phyloP scores from a whole-genome alignment of 2,888 invertebrate genomes.

The Tromatobia lineatoria region DNA sequence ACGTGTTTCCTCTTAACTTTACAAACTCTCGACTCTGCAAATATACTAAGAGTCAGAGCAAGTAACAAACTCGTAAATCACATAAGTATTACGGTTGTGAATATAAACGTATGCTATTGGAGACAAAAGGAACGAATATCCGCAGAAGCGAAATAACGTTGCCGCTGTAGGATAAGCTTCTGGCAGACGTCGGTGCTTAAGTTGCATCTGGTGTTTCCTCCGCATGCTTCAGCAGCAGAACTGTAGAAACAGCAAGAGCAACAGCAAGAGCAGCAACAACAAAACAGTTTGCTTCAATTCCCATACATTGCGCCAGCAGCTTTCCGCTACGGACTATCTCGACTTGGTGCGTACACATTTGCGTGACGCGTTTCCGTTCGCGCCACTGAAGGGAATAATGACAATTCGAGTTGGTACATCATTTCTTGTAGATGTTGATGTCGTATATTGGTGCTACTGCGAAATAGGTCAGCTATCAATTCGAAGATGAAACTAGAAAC shows the following conservation, averaged over 20 bases:
- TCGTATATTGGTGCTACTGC: not conserved
- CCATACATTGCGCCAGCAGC: slow-evolving; percentile 3
- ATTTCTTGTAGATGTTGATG: slow-evolving; percentile 2
- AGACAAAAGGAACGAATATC: slow-evolving; percentile 60
- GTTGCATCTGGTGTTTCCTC: slow-evolving; percentile 58
- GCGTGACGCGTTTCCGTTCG: slow-evolving; percentile 55
- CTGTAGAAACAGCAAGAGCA: not conserved
- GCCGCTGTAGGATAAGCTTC: slow-evolving; percentile 55
- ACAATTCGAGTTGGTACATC: slow-evolving; percentile 26
- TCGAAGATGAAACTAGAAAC: not conserved
- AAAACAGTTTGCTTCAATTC: slow-evolving; percentile 32
- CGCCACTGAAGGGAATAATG: slow-evolving; percentile 55
- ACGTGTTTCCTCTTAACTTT: slow-evolving; percentile 36
- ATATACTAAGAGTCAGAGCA: slow-evolving; percentile 15
- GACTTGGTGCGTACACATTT: slow-evolving; percentile 40
- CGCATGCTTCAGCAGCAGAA: slow-evolving; percentile 26
- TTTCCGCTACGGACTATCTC: slow-evolving; percentile 7
- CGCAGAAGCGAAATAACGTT: slow-evolving; percentile 43
- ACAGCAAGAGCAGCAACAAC: not conserved
- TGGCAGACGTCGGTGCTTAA: slow-evolving; percentile 53
- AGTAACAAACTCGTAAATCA: slow-evolving; percentile 36
- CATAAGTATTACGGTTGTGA: slow-evolving; percentile 31
- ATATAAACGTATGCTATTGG: slow-evolving; percentile 43
- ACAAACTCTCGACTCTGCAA: slow-evolving; percentile 7
- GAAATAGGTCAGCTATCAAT: slow-evolving; percentile 16